Evolutionary conservation across 2,113 vertebrate species (phyloP), one percentile per base, ranked within the genome.

Genomic region (Plecotus auritus): DNA sequence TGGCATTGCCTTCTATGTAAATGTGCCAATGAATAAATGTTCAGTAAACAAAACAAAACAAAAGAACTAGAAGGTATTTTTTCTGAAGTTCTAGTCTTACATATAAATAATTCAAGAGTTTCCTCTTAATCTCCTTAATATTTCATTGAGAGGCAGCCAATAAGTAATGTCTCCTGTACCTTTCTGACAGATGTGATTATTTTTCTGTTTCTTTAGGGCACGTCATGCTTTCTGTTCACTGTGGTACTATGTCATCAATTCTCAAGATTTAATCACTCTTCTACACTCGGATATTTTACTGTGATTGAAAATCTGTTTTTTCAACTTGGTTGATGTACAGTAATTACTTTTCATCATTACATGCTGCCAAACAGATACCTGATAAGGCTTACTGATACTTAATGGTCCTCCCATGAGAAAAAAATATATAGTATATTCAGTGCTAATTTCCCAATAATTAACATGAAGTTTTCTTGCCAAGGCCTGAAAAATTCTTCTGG

Each of bases 61-160:
- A 56, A 88, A 97, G 87, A 97, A 95, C 2, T 0, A 26, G 80
- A 97, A 98, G 59, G 59, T 90, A 90, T 49, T 95, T 92, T 85
- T 30, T 85, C 96, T 95, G 94, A 94, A 97, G 94, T 26, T 85
- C 96, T 69, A 84, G 82, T 40, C 37, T 76, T 45, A 56, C 14
- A 85, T 47, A 97, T 98, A 97, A 98, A 98, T 98, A 97, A 98
- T 92, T 90, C 94, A 96, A 95, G 95, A 32, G 96, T 96, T 98
- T 97, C 73, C 59, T 72, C 95, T 86, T 97, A 98, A 97, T 98
- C 94, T 88, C 56, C 85, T 86, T 22, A 94, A 97, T 97, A 98
- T 97, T 97, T 98, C 95, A 98, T 59, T 88, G 93, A 77, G 90
- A 96, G 85, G 95, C 92, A 97, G 92, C 93, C 92, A 97, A 95